Base-by-base conservation (phyloP, 2,113 vertebrate species). In the Eubucco bourcierii region DNA sequence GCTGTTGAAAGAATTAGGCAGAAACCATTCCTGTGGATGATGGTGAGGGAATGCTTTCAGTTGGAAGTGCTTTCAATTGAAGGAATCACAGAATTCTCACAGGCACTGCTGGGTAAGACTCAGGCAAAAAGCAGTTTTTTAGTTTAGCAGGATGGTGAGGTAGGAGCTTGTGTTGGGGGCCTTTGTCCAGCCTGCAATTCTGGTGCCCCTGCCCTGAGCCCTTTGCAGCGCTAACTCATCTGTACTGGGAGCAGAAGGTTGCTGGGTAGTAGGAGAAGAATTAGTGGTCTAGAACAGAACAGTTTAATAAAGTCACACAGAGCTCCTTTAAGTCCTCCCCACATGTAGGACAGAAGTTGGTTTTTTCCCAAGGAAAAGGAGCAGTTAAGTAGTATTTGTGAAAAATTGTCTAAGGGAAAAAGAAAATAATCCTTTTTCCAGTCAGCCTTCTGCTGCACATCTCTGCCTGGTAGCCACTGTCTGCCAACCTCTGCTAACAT, bases 361-460 rank as follows among this genome's bases (percentile, higher is more conserved):
- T 53, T 44, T 16, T 46, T 18, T 70, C 41, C 65, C 27, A 66
- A 83, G 52, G 37, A 73, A 90, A 83, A 53, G 68, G 52, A 82
- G 52, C 6, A 60, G 63, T 68, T 95, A 28, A 17, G 63, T 88
- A 66, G 81, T 75, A 82, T 92, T 91, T 91, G 24, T 55, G 72
- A 89, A 80, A 89, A 95, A 73, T 76, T 41, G 63, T 84, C 50
- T 82, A 10, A 23, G 13, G 5, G 47, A 50, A 85, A 82, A 87
- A n/a, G n/a, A 91, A 91, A 82, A 80, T 39, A 47, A 75, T 7
- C 23, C 24, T 83, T 94, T 94, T 90, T 55, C 50, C 83, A 81
- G 70, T 78, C 88, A 96, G 88, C 85, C 90, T 80, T 95, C 93
- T 68, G 65, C 65, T 80, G 63, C 82, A 52, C 23, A 84, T 70